These are phyloP conservation scores for Apogon hyalosoma DNA, from an alignment of 2,797 vertebrate species.

Conservation along the genomic window DNA sequence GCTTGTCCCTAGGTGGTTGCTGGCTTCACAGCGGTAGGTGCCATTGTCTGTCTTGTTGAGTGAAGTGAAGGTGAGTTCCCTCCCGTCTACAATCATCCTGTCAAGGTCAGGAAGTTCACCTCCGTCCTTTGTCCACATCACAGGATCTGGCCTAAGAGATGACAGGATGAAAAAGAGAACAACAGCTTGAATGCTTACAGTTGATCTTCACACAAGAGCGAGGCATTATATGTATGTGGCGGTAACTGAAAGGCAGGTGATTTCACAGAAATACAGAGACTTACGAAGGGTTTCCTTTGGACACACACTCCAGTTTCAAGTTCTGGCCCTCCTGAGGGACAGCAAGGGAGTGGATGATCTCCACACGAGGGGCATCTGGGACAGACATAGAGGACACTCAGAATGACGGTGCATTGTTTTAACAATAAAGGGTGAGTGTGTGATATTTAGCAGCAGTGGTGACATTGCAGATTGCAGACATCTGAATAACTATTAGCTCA, in stretches of 20 bases:
- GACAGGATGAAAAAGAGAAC: slow-evolving; percentile 27
- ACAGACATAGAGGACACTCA: slow-evolving; percentile 4
- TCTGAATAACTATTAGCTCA: too few species aligned
- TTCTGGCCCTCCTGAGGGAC: slow-evolving; percentile 96
- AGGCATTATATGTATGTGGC: too few species aligned
- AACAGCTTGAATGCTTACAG: not conserved
- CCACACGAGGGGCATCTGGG: slow-evolving; percentile 94
- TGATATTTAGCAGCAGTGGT: too few species aligned
- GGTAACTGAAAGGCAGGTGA: slow-evolving; percentile 8
- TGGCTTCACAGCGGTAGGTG: slow-evolving; percentile 98
- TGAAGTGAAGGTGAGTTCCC: slow-evolving; percentile 94
- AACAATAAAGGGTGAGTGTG: too few species aligned
- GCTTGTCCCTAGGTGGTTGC: slow-evolving; percentile 95
- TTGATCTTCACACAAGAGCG: too few species aligned
- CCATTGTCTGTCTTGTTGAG: slow-evolving; percentile 99
- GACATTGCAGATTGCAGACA: too few species aligned
- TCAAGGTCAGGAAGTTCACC: slow-evolving; percentile 95
- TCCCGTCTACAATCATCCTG: slow-evolving; percentile 95
- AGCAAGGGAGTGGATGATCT: slow-evolving; percentile 89
- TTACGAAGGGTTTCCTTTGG: slow-evolving; percentile 99
- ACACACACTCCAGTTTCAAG: slow-evolving; percentile 96
- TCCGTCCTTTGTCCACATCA: slow-evolving; percentile 97
- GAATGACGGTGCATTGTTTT: not conserved
- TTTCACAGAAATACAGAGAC: slow-evolving; percentile 67
- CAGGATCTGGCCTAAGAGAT: slow-evolving; percentile 91